phyloP scores from a whole-genome alignment of 2,888 invertebrate species.

The Cataglyphis cursor region DNA sequence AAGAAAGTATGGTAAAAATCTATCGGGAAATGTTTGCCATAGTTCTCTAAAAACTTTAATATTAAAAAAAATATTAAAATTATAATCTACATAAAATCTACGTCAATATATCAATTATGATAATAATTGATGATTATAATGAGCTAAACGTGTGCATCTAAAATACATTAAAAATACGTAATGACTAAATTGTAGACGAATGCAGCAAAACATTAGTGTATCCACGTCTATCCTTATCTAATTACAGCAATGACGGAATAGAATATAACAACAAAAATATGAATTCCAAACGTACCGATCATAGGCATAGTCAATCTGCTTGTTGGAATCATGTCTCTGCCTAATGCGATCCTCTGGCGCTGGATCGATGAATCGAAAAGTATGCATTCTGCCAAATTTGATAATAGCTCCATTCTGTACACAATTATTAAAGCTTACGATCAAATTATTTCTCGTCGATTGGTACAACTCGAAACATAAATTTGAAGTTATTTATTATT shows the following conservation, averaged over 20 bases:
- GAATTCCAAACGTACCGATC: constrained; percentile 90
- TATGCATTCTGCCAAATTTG: constrained; percentile 95
- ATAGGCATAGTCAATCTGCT: constrained; percentile 92
- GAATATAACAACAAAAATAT: no score
- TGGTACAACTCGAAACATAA: neutral
- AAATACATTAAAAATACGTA: neutral
- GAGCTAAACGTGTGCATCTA: neutral
- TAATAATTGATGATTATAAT: neutral
- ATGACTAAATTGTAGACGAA: constrained; percentile 4
- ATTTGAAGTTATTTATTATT: neutral
- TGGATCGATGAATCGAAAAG: constrained; percentile 95
- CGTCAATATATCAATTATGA: neutral
- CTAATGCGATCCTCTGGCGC: constrained; percentile 93
- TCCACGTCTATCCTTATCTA: constrained; percentile 13
- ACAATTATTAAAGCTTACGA: neutral
- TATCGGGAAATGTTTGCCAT: neutral
- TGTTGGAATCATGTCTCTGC: constrained; percentile 91
- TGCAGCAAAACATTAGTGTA: constrained; percentile 25
- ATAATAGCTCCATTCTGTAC: constrained; percentile 93
- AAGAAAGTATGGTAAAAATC: neutral
- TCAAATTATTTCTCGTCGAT: neutral
- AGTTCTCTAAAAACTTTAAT: neutral
- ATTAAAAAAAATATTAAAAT: neutral
- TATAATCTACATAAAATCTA: neutral
- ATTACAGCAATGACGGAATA: neutral